Conservation (phyloP, 2,797 vertebrate species). For the Scolopax bukidnonensis region DNA sequence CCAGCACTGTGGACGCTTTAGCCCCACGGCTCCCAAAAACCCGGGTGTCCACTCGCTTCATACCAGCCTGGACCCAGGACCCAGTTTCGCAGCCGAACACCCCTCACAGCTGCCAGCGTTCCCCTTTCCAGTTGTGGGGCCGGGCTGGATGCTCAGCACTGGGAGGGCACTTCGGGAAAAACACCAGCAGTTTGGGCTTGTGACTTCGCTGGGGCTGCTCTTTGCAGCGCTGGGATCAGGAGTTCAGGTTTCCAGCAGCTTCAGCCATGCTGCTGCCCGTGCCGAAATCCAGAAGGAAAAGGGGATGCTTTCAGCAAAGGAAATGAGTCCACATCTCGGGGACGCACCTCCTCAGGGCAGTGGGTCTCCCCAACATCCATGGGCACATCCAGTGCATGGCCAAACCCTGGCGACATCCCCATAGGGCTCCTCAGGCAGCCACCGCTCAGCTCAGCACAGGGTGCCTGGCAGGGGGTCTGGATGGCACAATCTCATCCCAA, state of each 20-base stretch:
- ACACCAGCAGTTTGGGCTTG: background rate
- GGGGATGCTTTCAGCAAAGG: background rate
- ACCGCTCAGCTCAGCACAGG: accelerated
- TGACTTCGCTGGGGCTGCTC: background rate
- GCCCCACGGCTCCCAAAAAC: background rate
- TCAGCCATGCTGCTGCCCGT: accelerated
- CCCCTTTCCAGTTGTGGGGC: accelerated
- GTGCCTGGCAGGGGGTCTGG: accelerated
- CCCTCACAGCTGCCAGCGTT: background rate
- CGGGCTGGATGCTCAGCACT: accelerated
- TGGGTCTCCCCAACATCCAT: background rate
- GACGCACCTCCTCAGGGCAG: background rate
- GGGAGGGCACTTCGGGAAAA: accelerated
- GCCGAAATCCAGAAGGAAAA: background rate
- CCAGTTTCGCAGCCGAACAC: accelerated
- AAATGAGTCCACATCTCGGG: accelerated
- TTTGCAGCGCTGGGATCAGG: background rate
- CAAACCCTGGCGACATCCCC: background rate
- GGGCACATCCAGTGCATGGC: background rate
- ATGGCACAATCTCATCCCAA: background rate
- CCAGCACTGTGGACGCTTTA: accelerated
- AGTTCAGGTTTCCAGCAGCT: background rate
- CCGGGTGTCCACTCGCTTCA: accelerated
- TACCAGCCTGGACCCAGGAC: background rate
- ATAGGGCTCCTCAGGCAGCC: accelerated